phyloP scores from a whole-genome alignment of 2,888 invertebrate species.

The Polydrusus tereticollis region DNA sequence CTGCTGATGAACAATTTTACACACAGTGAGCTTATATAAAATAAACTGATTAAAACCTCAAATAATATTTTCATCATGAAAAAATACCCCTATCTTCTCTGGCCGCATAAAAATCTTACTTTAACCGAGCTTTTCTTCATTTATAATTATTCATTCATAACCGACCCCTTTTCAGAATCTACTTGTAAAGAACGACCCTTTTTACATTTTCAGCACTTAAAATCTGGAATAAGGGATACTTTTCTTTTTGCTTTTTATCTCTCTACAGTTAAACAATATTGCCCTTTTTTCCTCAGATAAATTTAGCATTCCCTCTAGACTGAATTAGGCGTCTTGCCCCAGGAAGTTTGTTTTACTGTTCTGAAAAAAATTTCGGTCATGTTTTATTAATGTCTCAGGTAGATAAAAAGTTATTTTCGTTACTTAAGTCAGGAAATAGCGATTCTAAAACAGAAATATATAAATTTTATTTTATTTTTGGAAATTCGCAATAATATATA shows the following conservation, averaged over 20 bases:
- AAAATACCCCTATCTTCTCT: no score
- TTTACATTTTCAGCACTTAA: slow-evolving; percentile 22
- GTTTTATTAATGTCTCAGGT: slow-evolving; percentile 9
- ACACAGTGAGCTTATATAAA: background rate
- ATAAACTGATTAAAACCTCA: background rate
- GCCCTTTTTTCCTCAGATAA: slow-evolving; percentile 10
- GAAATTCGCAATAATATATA: background rate
- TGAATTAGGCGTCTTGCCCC: slow-evolving; percentile 16
- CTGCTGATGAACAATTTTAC: no score
- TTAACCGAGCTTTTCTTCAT: background rate
- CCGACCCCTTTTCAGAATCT: slow-evolving; percentile 4
- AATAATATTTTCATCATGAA: background rate
- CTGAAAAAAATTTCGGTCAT: slow-evolving; percentile 5
- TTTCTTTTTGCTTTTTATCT: slow-evolving; percentile 21
- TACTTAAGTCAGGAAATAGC: background rate
- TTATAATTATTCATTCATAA: slow-evolving; percentile 21
- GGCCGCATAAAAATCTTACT: background rate
- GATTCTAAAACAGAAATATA: background rate
- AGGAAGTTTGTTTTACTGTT: slow-evolving; percentile 14
- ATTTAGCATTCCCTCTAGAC: slow-evolving; percentile 15
- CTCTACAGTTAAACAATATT: slow-evolving; percentile 18
- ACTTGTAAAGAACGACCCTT: slow-evolving; percentile 19
- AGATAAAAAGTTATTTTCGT: slow-evolving; percentile 8
- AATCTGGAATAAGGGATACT: slow-evolving; percentile 18
- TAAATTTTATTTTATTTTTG: background rate